Conservation (phyloP, 2,797 vertebrate genomes). For the Aplochiton taeniatus region DNA sequence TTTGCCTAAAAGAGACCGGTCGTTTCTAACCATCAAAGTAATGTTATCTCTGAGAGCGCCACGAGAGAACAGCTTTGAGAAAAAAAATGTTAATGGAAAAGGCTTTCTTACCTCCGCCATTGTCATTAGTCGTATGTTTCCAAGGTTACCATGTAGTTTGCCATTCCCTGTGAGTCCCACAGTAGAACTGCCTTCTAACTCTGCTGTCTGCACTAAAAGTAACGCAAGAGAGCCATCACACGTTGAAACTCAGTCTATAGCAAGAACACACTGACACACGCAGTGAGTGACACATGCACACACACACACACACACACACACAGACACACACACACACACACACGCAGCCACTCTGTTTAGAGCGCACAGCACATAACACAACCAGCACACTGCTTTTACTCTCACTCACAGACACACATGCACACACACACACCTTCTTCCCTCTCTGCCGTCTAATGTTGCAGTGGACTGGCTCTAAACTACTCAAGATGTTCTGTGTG, state of each 20-base stretch:
- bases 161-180: conserved; percentile 87
- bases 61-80: not conserved
- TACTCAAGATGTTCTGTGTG: conserved; percentile 85
- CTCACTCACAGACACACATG: conserved; percentile 45
- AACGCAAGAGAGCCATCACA: conserved; percentile 81
- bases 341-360: conserved; percentile 22
- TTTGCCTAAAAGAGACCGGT: too few species aligned
- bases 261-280: conserved; percentile 19
- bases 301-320: conserved; percentile 20
- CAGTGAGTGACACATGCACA: conserved; percentile 16
- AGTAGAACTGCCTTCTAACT: conserved; percentile 81
- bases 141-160: conserved; percentile 80
- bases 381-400: conserved; percentile 48
- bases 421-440: conserved; percentile 44
- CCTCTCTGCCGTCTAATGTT: conserved; percentile 54
- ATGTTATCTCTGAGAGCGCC: not conserved
- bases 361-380: conserved; percentile 27
- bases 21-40: not conserved
- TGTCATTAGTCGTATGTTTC: conserved; percentile 82
- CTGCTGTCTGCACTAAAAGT: conserved; percentile 85
- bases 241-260: conserved; percentile 54
- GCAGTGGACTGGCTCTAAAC: conserved; percentile 83
- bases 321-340: conserved; percentile 31
- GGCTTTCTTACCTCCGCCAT: conserved; percentile 90
- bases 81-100: conserved; percentile 21